Percentiles rank a stretch among this genome's conserved stretches.
Evolutionary conservation across 2,113 vertebrate species (phyloP).

Genomic region (Plotosus lineatus): DNA sequence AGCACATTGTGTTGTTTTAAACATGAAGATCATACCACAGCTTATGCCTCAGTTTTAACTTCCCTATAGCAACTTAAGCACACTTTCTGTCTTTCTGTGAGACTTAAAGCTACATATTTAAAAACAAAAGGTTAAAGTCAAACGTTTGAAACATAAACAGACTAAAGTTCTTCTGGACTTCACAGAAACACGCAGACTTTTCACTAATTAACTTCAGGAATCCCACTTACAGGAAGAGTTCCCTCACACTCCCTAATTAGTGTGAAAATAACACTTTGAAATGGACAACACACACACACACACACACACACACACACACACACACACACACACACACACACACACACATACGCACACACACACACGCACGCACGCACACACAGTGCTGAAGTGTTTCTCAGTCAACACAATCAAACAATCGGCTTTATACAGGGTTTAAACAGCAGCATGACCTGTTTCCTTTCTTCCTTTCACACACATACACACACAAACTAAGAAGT

Average conservation of each 20-base stretch:
- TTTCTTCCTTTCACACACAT: not conserved
- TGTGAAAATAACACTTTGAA: constrained; percentile 29
- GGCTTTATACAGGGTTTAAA: not conserved
- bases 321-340: constrained; percentile 6
- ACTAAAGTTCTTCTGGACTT: not conserved
- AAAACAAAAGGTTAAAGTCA: not conserved
- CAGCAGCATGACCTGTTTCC: not conserved
- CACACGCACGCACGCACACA: not conserved
- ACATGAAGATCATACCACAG: not conserved
- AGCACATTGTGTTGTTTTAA: not conserved
- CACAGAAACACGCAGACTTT: not conserved
- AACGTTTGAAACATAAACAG: not conserved
- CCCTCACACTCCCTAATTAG: constrained; percentile 42
- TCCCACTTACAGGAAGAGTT: constrained; percentile 11
- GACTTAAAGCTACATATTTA: not conserved
- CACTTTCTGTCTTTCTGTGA: not conserved
- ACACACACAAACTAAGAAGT: constrained; percentile 3
- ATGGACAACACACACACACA: constrained; percentile 6
- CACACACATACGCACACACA: not conserved
- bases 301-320: not conserved
- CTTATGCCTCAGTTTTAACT: not conserved
- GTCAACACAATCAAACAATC: constrained; percentile 27
- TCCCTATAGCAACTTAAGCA: not conserved
- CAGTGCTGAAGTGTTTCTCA: not conserved
- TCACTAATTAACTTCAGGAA: constrained; percentile 19